A percentile compares a stretch with the other conserved stretches of the same genome.
Conservation (phyloP, 1,140 invertebrate genomes). For the Papilio aristodemus region DNA sequence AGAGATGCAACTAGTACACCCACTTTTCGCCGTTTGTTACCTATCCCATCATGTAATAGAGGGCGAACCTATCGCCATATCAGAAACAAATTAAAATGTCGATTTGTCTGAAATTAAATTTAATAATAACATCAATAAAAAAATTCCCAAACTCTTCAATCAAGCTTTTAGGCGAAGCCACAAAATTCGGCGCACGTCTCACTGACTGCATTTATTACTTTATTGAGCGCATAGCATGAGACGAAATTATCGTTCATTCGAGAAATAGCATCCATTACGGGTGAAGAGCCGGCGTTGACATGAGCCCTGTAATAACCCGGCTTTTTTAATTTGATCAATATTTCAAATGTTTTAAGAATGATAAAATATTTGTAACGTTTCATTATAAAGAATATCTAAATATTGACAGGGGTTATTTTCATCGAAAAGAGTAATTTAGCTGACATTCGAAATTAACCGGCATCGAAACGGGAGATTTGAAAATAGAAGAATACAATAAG, state of each 20-base stretch:
- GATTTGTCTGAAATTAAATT: not conserved
- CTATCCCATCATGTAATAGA: too few species aligned
- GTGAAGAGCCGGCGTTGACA: conserved; percentile 35
- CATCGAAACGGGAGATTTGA: too few species aligned
- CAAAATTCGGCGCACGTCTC: not conserved
- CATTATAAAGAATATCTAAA: conserved; percentile 33
- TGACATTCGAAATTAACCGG: too few species aligned
- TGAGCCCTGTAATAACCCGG: conserved; percentile 38
- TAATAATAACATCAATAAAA: not conserved
- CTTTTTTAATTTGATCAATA: conserved; percentile 43
- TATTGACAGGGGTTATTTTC: not conserved
- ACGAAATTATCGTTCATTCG: conserved; percentile 45
- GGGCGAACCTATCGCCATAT: too few species aligned
- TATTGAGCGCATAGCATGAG: conserved; percentile 38
- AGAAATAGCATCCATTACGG: conserved; percentile 42
- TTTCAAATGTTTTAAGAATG: conserved; percentile 39
- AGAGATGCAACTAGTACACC: too few species aligned
- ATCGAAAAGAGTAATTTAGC: too few species aligned
- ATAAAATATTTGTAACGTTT: conserved; percentile 34
- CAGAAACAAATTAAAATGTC: too few species aligned
- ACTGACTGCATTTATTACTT: conserved; percentile 36
- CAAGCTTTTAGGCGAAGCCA: not conserved
- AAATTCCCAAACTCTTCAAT: not conserved
- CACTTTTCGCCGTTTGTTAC: too few species aligned
- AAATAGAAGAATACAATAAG: too few species aligned